A percentile compares a stretch with the other conserved stretches of the same genome.
Evolutionary conservation across 2,797 vertebrate genomes (phyloP).

Genomic region (Chaenodraco wilsoni): DNA sequence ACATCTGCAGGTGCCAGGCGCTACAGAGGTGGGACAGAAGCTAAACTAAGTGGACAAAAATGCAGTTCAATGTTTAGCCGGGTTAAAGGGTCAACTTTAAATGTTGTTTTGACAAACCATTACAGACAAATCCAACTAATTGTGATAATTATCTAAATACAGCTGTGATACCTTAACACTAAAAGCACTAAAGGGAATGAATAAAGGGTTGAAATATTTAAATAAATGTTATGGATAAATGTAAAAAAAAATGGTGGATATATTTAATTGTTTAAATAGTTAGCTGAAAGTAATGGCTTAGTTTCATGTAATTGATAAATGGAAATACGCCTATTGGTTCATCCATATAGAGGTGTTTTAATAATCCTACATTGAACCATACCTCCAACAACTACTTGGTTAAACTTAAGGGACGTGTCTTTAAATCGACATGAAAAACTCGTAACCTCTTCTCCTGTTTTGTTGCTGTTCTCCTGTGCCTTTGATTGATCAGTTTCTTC

Average conservation of each 20-base stretch:
- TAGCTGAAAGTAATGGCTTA: no score
- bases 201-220: no score
- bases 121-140: no score
- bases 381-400: not conserved
- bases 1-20: not conserved
- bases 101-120: no score
- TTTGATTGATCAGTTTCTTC: not conserved
- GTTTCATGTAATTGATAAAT: no score
- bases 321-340: no score
- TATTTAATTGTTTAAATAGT: no score
- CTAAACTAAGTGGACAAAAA: conserved; percentile 2
- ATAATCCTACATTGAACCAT: not conserved
- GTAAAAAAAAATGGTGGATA: no score
- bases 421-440: not conserved
- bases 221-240: no score
- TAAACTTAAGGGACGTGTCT: not conserved
- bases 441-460: no score
- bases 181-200: not conserved
- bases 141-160: not conserved
- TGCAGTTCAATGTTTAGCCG: not conserved
- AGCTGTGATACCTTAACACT: not conserved
- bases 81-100: no score
- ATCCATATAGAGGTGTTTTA: not conserved
- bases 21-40: not conserved
- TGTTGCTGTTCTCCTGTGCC: not conserved